These are phyloP conservation scores for Pachyseris speciosa DNA, from an alignment of 64 coral and sea anemone species.

Conservation along the genomic window DNA sequence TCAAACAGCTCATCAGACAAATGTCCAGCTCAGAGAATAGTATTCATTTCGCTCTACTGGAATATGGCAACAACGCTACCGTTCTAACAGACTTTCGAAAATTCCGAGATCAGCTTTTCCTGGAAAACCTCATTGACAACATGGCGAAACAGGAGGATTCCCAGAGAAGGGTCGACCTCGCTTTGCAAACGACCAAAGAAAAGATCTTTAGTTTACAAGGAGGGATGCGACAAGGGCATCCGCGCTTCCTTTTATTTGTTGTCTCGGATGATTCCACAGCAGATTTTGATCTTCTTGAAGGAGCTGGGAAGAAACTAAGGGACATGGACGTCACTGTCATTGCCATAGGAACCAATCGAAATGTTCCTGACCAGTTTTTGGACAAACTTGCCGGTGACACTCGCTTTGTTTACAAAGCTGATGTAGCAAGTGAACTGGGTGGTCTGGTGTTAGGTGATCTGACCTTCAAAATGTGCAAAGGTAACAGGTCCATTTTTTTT, in stretches of 20 bases:
- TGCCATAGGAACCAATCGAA: conserved; percentile 70
- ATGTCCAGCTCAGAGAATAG: conserved; percentile 82
- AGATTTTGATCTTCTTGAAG: conserved; percentile 8
- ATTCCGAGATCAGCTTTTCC: background rate
- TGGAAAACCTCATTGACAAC: conserved; percentile 46
- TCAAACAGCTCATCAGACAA: conserved; percentile 39
- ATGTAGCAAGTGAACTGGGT: conserved; percentile 25
- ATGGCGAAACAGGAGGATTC: conserved; percentile 23
- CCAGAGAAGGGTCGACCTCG: conserved; percentile 63
- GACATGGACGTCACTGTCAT: conserved; percentile 63
- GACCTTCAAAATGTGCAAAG: conserved; percentile 41
- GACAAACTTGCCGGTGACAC: conserved; percentile 47
- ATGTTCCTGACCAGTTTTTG: conserved; percentile 38
- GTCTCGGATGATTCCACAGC: conserved; percentile 28
- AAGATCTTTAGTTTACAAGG: conserved; percentile 85
- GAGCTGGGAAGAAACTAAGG: conserved; percentile 43
- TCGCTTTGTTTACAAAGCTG: conserved; percentile 44
- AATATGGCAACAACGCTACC: conserved; percentile 59
- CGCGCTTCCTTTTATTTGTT: conserved; percentile 65
- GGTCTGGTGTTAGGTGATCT: conserved; percentile 21
- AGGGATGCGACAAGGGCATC: conserved; percentile 82
- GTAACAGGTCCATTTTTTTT: conserved; percentile 16
- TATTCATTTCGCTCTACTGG: conserved; percentile 68
- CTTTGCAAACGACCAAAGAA: conserved; percentile 51
- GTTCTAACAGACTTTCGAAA: conserved; percentile 65